Percentiles rank a stretch among this genome's conserved stretches.
Conservation (phyloP, 1,140 invertebrate genomes). For the Helicorthomorpha holstii region DNA sequence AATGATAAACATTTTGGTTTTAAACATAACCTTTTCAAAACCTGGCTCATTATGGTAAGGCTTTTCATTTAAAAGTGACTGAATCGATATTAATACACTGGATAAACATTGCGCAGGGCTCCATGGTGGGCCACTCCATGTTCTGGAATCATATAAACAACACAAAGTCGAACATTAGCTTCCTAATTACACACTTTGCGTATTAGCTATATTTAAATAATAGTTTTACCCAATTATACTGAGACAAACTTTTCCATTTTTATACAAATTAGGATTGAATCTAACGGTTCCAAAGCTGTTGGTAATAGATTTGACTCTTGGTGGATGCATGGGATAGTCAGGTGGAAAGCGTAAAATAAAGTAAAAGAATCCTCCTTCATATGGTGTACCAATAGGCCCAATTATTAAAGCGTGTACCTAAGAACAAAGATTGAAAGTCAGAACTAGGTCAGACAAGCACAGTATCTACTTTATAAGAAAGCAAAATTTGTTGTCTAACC, state of each 20-base stretch:
- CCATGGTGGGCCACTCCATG: constrained; percentile 40
- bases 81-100: constrained; percentile 38
- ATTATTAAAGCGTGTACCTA: constrained; percentile 40
- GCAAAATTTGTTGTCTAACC: constrained; percentile 14
- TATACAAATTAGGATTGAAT: constrained; percentile 44
- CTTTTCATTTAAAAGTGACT: constrained; percentile 39
- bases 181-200: not conserved
- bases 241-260: constrained; percentile 43
- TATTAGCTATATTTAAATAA: not conserved
- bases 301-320: constrained; percentile 40
- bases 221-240: constrained; percentile 38
- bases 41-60: constrained; percentile 45
- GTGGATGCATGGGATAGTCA: constrained; percentile 37
- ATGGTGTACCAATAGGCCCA: constrained; percentile 45
- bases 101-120: constrained; percentile 37
- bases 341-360: constrained; percentile 36
- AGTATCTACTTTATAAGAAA: not conserved
- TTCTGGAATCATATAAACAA: constrained; percentile 28
- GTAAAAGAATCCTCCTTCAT: constrained; percentile 46
- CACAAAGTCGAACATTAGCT: no score
- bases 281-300: constrained; percentile 39
- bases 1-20: no score
- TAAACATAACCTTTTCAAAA: constrained; percentile 24
- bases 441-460: not conserved
- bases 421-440: constrained; percentile 8